A percentile compares a stretch with the other conserved stretches of the same genome.
Evolutionary conservation across 1,140 invertebrate genomes (phyloP).

Genomic region (Eupristina koningsbergeri): DNA sequence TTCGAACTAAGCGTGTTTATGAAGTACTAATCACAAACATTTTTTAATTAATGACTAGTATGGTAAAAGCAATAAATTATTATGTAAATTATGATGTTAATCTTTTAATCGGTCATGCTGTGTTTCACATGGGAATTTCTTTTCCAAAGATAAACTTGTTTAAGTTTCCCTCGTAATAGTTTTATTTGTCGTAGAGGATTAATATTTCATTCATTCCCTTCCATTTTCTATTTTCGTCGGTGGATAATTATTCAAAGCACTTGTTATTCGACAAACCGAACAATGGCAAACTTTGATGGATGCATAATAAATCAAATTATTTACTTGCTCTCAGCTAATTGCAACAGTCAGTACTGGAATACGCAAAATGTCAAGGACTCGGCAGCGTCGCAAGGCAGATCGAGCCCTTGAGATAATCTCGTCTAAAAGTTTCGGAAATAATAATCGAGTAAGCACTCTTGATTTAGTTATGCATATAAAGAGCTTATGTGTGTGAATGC

Average conservation of each 20-base stretch:
- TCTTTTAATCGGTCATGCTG: neutral
- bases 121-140: neutral
- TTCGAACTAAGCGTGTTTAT: neutral
- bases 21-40: neutral
- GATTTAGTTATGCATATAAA: neutral
- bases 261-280: too few relatives aligned
- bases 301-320: too few relatives aligned
- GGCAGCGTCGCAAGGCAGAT: neutral
- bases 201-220: too few relatives aligned
- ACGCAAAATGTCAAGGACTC: too few relatives aligned
- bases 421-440: neutral
- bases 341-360: neutral
- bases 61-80: neutral
- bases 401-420: neutral
- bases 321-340: too few relatives aligned
- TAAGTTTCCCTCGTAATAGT: too few relatives aligned
- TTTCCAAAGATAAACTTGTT: too few relatives aligned
- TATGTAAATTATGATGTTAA: neutral
- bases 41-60: neutral
- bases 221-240: too few relatives aligned
- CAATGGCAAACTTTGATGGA: too few relatives aligned
- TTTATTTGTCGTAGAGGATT: too few relatives aligned
- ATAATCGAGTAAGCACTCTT: neutral
- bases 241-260: neutral
- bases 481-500: conserved; percentile 11